Evolutionary conservation across 1,140 invertebrate genomes (phyloP).

Genomic region (Acromyrmex echinatior): DNA sequence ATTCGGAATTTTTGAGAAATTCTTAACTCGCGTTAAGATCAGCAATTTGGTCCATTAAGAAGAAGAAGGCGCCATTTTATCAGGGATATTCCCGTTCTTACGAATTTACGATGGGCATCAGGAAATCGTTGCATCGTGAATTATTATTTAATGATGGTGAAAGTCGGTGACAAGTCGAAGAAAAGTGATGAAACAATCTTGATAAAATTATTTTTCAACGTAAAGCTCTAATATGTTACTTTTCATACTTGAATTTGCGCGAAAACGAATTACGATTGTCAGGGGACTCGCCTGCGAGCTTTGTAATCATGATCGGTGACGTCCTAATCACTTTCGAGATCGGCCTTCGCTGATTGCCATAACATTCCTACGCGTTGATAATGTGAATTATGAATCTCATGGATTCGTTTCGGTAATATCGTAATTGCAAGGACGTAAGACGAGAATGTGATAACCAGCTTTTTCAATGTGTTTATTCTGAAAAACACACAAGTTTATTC

Average conservation of each 20-base stretch:
- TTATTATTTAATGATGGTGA: constrained; percentile 72
- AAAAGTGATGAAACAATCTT: constrained; percentile 11
- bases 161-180: constrained; percentile 29
- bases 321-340: background rate
- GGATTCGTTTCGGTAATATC: constrained; percentile 64
- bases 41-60: background rate
- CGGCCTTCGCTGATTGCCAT: constrained; percentile 10
- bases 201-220: constrained; percentile 38
- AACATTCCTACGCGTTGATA: constrained; percentile 18
- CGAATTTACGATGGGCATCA: constrained; percentile 1
- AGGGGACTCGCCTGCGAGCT: background rate
- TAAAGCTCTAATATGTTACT: background rate
- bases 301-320: background rate
- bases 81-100: constrained; percentile 27
- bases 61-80: background rate
- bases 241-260: constrained; percentile 10
- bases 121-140: constrained; percentile 63
- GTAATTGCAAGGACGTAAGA: constrained; percentile 16
- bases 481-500: background rate
- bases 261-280: background rate
- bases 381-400: constrained; percentile 46
- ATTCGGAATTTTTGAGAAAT: background rate
- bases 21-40: background rate
- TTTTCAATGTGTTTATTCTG: background rate
- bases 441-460: background rate